These are phyloP conservation scores for Rapana venosa DNA, from an alignment of 2,888 invertebrate species.

Conservation along the genomic window DNA sequence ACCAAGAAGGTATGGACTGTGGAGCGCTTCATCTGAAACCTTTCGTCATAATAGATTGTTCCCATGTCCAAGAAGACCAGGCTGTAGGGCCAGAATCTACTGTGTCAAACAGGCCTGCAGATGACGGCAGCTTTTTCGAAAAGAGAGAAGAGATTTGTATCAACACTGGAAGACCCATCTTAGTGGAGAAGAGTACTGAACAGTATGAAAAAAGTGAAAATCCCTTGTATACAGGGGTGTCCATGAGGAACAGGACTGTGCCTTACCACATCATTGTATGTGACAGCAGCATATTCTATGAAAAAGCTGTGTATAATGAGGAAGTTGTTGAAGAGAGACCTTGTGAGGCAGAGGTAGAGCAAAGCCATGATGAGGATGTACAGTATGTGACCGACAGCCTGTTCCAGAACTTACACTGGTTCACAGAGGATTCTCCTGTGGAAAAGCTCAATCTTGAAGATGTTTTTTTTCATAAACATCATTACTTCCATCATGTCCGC, in stretches of 20 bases:
- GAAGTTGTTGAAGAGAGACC: no score
- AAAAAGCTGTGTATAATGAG: neutral
- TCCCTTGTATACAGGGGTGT: neutral
- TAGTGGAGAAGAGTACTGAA: neutral
- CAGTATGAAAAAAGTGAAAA: neutral
- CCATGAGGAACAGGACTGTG: neutral
- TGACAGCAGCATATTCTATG: neutral
- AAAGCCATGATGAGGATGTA: no score
- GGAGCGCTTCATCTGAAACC: slow-evolving; percentile 15
- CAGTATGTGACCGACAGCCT: no score
- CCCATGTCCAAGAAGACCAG: neutral
- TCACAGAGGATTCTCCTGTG: no score
- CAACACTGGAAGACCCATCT: neutral
- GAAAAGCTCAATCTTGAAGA: no score
- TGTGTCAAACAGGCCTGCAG: neutral
- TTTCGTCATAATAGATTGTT: neutral
- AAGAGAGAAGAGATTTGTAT: no score
- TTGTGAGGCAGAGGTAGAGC: no score
- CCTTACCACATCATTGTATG: neutral
- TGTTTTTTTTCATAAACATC: no score
- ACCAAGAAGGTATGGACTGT: neutral
- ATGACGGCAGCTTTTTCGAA: neutral
- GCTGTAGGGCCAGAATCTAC: neutral
- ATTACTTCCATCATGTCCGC: no score
- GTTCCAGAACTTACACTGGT: no score